These are phyloP conservation scores for Scolopax mira DNA, from an alignment of 2,113 vertebrate species.

Conservation along the genomic window DNA sequence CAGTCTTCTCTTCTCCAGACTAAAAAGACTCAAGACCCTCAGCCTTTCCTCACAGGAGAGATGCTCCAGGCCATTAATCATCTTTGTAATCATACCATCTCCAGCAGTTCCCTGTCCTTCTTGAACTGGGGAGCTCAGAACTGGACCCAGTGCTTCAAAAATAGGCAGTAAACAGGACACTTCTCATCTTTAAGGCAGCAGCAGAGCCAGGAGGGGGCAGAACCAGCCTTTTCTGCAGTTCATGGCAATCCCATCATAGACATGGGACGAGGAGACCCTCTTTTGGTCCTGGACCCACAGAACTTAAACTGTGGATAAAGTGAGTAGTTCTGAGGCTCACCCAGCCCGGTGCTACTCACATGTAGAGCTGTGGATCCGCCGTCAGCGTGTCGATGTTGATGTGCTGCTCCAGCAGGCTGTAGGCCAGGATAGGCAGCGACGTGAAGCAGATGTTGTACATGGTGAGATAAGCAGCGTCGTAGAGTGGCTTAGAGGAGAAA, in stretches of 20 bases:
- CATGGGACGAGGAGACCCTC: rapidly evolving
- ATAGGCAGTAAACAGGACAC: not conserved
- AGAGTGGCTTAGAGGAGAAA: constrained; percentile 84
- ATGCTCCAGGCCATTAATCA: no score
- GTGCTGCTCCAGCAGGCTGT: constrained; percentile 95
- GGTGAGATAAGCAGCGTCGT: constrained; percentile 97
- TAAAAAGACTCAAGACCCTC: no score
- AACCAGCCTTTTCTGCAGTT: not conserved
- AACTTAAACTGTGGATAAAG: rapidly evolving
- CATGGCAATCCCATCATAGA: rapidly evolving
- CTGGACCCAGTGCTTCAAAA: not conserved
- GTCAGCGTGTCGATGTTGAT: constrained; percentile 85
- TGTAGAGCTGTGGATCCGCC: constrained; percentile 78
- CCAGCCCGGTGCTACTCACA: constrained; percentile 64
- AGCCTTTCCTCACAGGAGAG: no score
- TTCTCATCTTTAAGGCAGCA: not conserved
- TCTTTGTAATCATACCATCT: no score
- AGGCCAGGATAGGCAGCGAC: constrained; percentile 95
- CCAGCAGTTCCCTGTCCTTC: no score
- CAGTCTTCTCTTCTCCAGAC: no score
- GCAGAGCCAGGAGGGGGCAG: not conserved
- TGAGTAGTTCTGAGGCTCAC: rapidly evolving
- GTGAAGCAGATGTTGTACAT: constrained; percentile 99
- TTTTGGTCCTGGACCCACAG: rapidly evolving
- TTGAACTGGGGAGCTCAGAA: no score